Evolutionary conservation across 53 echinoderm and acorn worm species (phyloP), one percentile per base, ranked within the genome.

Genomic region (Crossaster papposus): DNA sequence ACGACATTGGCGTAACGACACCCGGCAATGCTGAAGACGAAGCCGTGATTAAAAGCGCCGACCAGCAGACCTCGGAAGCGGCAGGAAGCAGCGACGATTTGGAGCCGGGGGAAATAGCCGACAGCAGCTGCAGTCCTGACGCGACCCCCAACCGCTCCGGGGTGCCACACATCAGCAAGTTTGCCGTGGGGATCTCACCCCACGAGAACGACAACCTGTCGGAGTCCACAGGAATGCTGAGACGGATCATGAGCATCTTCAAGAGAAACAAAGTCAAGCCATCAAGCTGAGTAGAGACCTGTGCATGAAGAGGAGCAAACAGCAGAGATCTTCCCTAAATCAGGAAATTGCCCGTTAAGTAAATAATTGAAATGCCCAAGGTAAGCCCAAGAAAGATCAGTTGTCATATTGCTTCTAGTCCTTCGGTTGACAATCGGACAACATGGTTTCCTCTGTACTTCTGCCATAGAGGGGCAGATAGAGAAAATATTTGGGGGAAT

Each of bases 161-260:
- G 7, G 94, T 98, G 17, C 98, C 98, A 13, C 93, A 96, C 65
- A 22, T 91, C 78, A 84, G 88, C 13, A 98, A 98, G 50, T 98
- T 98, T 86, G 94, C 98, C n/a, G 92, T 80, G 54, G 94, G 94
- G 29, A 98, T 98, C 86, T 90, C 96, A 0, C 98, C 98, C 52
- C 95, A 98, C 74, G 93, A 94, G 51, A 92, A 94, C 33, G 95
- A 92, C 14, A 94, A 94, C 81, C 79, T 94, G 35, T 88, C 92
- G 0, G n/a, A 94, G 63, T 88, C 93, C n/a, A 93, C 91, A 15
- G 98, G 93, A 30, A 80, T 93, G 20, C 90, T 89, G 54, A 84
- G 79, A 30, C 78, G 85, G 23, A 58, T 93, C 62, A 51, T 90
- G 37, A 34, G 94, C 44, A 91, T 98, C 89, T 92, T 98, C 62